Evolutionary conservation across 2,797 vertebrate genomes (phyloP).

Genomic region (Cyprinella venusta): DNA sequence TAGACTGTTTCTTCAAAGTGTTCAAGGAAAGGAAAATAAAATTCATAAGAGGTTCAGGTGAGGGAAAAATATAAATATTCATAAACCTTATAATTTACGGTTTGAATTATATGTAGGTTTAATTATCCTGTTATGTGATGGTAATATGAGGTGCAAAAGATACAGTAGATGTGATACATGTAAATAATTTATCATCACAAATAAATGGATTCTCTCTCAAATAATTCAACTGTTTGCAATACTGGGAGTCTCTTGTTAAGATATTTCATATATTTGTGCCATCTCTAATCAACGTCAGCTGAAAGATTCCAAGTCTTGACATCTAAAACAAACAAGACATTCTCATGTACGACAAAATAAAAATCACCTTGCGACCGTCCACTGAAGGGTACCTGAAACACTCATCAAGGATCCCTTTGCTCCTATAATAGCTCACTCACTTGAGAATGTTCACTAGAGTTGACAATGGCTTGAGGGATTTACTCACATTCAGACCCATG

Average conservation of each 20-base stretch:
- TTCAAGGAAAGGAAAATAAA: not conserved
- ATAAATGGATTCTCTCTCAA: slow-evolving; percentile 63
- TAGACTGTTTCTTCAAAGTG: not conserved
- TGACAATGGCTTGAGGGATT: slow-evolving; percentile 5
- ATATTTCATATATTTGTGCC: slow-evolving; percentile 62
- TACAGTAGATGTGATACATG: slow-evolving; percentile 4
- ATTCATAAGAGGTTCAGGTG: not conserved
- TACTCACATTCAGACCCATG: not conserved
- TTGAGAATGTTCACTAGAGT: not conserved
- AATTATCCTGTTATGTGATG: not conserved
- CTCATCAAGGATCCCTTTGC: slow-evolving; percentile 42
- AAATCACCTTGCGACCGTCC: slow-evolving; percentile 60
- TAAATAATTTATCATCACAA: not conserved
- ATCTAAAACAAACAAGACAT: slow-evolving; percentile 70
- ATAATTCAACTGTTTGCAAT: slow-evolving; percentile 69
- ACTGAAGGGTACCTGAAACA: slow-evolving; percentile 42
- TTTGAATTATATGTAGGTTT: not conserved
- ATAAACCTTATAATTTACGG: not conserved
- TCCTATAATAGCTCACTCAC: slow-evolving; percentile 11
- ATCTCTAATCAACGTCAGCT: slow-evolving; percentile 71
- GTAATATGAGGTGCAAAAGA: slow-evolving; percentile 5
- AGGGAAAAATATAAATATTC: not conserved
- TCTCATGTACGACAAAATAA: slow-evolving; percentile 58
- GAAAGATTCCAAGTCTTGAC: slow-evolving; percentile 67
- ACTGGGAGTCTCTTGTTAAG: slow-evolving; percentile 48